A percentile compares a stretch with the other conserved stretches of the same genome.
Evolutionary conservation across 2,113 vertebrate species (phyloP).

Genomic region (Cheirogaleus medius): DNA sequence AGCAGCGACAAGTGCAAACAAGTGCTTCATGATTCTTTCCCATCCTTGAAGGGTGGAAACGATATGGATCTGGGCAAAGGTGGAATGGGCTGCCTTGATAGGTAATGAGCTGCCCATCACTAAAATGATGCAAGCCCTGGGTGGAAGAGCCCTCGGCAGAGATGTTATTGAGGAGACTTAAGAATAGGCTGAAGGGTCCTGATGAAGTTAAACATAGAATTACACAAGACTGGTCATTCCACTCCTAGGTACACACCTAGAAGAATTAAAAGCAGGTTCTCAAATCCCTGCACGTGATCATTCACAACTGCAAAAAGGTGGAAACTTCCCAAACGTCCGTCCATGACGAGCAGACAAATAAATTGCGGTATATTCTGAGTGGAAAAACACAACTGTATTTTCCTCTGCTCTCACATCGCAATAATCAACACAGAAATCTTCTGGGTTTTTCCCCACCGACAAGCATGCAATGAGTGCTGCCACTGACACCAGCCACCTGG

Average conservation of each 20-base stretch:
- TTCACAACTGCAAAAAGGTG: not conserved
- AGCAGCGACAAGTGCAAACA: not conserved
- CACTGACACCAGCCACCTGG: not conserved
- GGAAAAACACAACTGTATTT: not conserved
- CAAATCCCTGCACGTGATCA: not conserved
- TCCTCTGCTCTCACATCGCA: not conserved
- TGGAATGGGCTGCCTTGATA: not conserved
- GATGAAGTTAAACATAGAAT: not conserved
- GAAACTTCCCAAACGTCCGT: not conserved
- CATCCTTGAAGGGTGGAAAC: no score
- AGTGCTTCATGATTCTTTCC: not conserved
- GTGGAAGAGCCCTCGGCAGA: not conserved
- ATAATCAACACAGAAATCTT: not conserved
- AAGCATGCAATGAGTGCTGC: not conserved
- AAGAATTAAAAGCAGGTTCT: not conserved
- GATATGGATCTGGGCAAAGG: not conserved
- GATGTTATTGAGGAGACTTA: not conserved
- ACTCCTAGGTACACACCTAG: not conserved
- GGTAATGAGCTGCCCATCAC: not conserved
- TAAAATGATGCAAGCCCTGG: not conserved
- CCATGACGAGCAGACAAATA: not conserved
- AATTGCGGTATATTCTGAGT: not conserved
- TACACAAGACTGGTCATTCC: not conserved
- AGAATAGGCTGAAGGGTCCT: not conserved
- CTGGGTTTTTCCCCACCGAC: not conserved